These are phyloP conservation scores for Trachythela sp. DNA, from an alignment of 64 coral and sea anemone species.

Conservation along the genomic window DNA sequence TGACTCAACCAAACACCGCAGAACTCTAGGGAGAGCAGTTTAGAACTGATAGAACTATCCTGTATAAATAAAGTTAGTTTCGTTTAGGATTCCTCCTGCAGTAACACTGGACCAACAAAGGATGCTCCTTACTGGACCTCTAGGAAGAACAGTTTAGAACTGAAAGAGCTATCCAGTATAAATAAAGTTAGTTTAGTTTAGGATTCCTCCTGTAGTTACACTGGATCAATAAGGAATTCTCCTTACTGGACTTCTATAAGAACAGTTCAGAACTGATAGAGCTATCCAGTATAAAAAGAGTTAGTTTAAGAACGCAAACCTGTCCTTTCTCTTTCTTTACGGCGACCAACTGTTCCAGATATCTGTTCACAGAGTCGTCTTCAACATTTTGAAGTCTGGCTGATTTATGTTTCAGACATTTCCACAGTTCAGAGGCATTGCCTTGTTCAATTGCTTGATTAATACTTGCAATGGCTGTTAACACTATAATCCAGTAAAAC, in stretches of 20 bases:
- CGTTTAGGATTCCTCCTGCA: too few relatives aligned
- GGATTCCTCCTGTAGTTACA: too few relatives aligned
- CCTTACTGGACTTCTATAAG: too few relatives aligned
- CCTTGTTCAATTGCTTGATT: slow-evolving; percentile 93
- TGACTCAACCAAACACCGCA: too few relatives aligned
- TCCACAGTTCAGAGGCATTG: slow-evolving; percentile 63
- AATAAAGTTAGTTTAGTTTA: too few relatives aligned
- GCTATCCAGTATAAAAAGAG: background rate
- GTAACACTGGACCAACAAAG: too few relatives aligned
- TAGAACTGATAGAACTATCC: background rate
- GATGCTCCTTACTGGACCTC: too few relatives aligned
- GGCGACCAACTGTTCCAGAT: slow-evolving; percentile 77
- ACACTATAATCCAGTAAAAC: slow-evolving; percentile 35
- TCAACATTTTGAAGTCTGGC: slow-evolving; percentile 59
- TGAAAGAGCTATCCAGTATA: too few relatives aligned
- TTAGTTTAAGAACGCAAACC: slow-evolving; percentile 28
- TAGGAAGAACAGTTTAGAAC: too few relatives aligned
- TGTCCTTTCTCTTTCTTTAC: slow-evolving; percentile 95
- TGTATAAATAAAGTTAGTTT: too few relatives aligned
- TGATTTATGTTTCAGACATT: slow-evolving; percentile 43
- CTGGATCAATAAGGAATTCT: too few relatives aligned
- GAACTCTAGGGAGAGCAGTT: too few relatives aligned
- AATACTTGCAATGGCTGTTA: slow-evolving; percentile 68
- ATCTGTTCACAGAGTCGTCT: slow-evolving; percentile 63
- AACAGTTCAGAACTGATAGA: background rate